Evolutionary conservation across 2,797 vertebrate species (phyloP), one percentile per base, ranked within the genome.

Genomic region (Tamandua tetradactyla): DNA sequence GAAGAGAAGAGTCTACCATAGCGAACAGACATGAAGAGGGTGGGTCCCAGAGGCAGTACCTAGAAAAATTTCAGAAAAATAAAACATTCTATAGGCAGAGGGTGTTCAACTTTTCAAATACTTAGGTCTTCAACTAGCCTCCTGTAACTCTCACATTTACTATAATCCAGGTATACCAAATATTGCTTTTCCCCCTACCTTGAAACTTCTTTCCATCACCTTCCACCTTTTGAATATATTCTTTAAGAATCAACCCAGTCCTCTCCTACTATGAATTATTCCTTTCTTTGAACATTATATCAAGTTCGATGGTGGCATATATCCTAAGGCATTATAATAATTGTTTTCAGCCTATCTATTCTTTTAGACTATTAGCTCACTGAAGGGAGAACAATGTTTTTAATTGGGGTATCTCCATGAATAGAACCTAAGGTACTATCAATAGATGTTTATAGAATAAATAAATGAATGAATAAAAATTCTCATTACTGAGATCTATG

Each of bases 361-460:
- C 15, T 87, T 85, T 23, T 2, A 62, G 64, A 79, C 27, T 49
- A 18, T 59, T 82, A 81, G 25, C 25, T 94, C 37, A 61, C 12
- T 27, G 59, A 89, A 75, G n/a, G 35, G 23, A 90, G 71, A 52
- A 62, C 7, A n/a, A 15, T 57, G 14, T 25, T 27, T 75, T 91
- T 88, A 64, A 35, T 35, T 90, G 40, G 27, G 66, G 20, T 42
- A 61, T 55, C 23, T 20, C 2, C 14, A 5, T 64, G 44, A 7
- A 35, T 40, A 80, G n/a, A 66, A 81, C 18, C 22, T 40, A 80
- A 94, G 30, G 10, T 40, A 8, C 4, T 83, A n/a, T 42, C 25
- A 59, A 6, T 40, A 87, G 32, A 87, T 75, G 8, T 57, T 44
- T 92, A 59, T 92, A 44, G 37, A 92, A 83, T 93, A 91, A 87